Conservation (phyloP, 2,113 vertebrate species). For the Cyphomyrus discorhynchus region DNA sequence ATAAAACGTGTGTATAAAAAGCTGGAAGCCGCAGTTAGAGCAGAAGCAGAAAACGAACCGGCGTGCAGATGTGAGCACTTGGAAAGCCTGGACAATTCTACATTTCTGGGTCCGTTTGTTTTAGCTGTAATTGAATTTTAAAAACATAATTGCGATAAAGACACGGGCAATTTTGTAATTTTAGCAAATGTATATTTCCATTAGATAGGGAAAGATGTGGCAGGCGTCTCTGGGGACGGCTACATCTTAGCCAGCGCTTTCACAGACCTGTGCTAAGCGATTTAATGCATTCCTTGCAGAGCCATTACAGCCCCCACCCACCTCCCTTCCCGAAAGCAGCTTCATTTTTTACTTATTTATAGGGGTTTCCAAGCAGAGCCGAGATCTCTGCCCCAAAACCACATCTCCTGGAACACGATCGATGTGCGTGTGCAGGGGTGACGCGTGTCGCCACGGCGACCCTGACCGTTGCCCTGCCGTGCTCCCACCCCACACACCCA, state of each 20-base stretch:
- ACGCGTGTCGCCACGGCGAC: not conserved
- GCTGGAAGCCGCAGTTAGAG: not conserved
- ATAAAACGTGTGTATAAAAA: not conserved
- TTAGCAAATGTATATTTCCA: constrained; percentile 10
- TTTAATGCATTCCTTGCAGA: constrained; percentile 43
- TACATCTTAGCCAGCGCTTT: constrained; percentile 43
- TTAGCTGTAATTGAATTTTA: not conserved
- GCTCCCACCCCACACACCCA: not conserved
- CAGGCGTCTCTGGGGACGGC: constrained; percentile 21
- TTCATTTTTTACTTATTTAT: constrained; percentile 60
- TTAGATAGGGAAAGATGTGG: constrained; percentile 42
- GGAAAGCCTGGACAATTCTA: not conserved
- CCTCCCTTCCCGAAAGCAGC: constrained; percentile 41
- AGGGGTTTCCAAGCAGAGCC: constrained; percentile 31
- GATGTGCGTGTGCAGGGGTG: not conserved
- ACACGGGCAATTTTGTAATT: constrained; percentile 1
- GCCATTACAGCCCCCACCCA: constrained; percentile 35
- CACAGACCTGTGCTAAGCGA: constrained; percentile 40
- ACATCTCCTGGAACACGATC: not conserved
- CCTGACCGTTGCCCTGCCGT: not conserved
- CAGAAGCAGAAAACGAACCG: not conserved
- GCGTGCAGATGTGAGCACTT: not conserved
- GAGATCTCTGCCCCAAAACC: constrained; percentile 32
- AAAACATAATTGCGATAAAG: not conserved
- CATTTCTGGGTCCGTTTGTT: constrained; percentile 3